Percentiles rank a stretch among this genome's conserved stretches.
phyloP scores from a whole-genome alignment of 2,888 invertebrate species.

The Heliconius ethilla region DNA sequence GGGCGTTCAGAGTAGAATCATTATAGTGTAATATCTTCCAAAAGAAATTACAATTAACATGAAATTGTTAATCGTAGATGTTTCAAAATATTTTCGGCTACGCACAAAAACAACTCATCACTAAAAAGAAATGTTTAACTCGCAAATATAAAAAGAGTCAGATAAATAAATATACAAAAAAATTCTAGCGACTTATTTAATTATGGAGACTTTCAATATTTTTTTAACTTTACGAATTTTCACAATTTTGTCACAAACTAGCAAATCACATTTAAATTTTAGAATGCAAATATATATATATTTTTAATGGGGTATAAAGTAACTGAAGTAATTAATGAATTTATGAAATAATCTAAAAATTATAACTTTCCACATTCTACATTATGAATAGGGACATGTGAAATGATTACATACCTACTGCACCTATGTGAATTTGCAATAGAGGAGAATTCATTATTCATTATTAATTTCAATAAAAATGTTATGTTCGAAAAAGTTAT shows the following conservation, averaged over 20 bases:
- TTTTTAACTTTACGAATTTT: too few relatives aligned
- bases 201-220: too few relatives aligned
- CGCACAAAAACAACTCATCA: neutral
- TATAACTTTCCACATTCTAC: too few relatives aligned
- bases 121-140: neutral
- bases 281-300: too few relatives aligned
- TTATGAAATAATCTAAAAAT: too few relatives aligned
- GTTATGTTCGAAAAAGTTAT: neutral
- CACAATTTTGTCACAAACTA: too few relatives aligned
- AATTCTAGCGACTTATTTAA: neutral
- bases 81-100: neutral
- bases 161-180: neutral
- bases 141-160: neutral
- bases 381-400: too few relatives aligned
- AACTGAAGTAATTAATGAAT: too few relatives aligned
- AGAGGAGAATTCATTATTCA: neutral
- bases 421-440: neutral
- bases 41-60: neutral
- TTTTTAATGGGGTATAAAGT: too few relatives aligned
- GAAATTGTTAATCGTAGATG: neutral
- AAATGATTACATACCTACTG: neutral
- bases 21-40: constrained; percentile 8
- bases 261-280: too few relatives aligned
- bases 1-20: too few relatives aligned
- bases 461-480: too few relatives aligned